phyloP scores from a whole-genome alignment of 2,888 invertebrate genomes.

The Latheticus oryzae region DNA sequence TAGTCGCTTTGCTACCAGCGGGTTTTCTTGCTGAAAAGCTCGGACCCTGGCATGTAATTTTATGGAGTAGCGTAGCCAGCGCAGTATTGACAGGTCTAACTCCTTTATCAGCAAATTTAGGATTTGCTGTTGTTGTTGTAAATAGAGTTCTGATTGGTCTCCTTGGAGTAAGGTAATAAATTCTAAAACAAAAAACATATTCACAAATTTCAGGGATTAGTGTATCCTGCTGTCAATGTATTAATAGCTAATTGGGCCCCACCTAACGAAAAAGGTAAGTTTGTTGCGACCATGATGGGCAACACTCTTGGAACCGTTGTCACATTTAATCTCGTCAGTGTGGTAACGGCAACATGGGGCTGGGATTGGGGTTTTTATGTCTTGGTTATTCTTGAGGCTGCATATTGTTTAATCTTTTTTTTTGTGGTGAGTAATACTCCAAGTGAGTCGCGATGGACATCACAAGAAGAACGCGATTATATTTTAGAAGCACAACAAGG shows the following conservation, averaged over 20 bases:
- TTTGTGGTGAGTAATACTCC: conserved; percentile 75
- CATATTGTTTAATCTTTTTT: conserved; percentile 73
- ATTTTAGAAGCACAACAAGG: conserved; percentile 63
- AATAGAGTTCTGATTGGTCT: conserved; percentile 13
- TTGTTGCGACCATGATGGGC: conserved; percentile 78
- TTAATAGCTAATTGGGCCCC: conserved; percentile 80
- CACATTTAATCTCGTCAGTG: conserved; percentile 76
- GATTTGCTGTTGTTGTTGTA: background rate
- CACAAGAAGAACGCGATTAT: conserved; percentile 72
- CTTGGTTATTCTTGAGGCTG: conserved; percentile 69
- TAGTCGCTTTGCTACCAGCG: conserved; percentile 51
- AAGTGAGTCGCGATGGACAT: conserved; percentile 72
- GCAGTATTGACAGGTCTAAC: conserved; percentile 5
- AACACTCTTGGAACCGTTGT: conserved; percentile 79
- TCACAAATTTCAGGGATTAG: conserved; percentile 66
- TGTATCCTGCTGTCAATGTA: conserved; percentile 74
- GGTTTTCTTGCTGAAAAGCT: conserved; percentile 52
- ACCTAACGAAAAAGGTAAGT: conserved; percentile 79
- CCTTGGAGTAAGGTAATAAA: conserved; percentile 5
- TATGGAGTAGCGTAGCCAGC: conserved; percentile 48
- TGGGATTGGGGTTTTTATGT: conserved; percentile 79
- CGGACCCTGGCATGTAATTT: conserved; percentile 53
- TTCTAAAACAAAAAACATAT: conserved; percentile 9
- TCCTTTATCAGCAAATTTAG: background rate
- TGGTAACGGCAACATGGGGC: conserved; percentile 72